phyloP scores from a whole-genome alignment of 2,888 invertebrate species.

The Leptopterna dolabrata region DNA sequence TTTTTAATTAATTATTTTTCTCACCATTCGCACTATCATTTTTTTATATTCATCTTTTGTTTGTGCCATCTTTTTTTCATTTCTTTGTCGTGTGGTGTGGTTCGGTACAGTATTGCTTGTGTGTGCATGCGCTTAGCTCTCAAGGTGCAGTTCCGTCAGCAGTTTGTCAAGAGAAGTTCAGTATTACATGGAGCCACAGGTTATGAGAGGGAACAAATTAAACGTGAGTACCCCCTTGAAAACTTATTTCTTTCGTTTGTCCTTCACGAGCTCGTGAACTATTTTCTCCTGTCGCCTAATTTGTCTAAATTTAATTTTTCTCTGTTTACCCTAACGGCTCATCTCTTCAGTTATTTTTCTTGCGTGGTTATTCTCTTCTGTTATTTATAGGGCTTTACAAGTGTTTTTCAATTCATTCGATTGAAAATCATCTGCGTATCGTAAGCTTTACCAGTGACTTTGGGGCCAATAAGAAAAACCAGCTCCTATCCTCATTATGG shows the following conservation, averaged over 20 bases:
- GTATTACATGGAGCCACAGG: slow-evolving; percentile 69
- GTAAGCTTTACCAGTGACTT: no score
- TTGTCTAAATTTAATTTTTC: background rate
- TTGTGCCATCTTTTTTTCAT: slow-evolving; percentile 20
- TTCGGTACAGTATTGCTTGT: slow-evolving; percentile 58
- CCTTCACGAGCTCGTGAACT: background rate
- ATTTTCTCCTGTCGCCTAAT: background rate
- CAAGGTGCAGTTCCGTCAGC: slow-evolving; percentile 75
- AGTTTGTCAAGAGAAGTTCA: slow-evolving; percentile 74
- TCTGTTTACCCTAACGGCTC: background rate
- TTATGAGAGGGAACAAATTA: slow-evolving; percentile 16
- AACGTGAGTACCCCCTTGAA: slow-evolving; percentile 31
- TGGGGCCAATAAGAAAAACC: no score
- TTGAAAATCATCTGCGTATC: no score
- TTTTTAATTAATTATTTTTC: background rate
- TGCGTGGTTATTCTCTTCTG: background rate
- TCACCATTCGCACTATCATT: background rate
- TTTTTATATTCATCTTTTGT: slow-evolving; percentile 14
- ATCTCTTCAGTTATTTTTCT: no score
- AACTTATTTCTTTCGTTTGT: background rate
- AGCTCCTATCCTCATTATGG: no score
- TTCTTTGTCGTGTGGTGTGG: slow-evolving; percentile 49
- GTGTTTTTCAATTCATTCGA: no score
- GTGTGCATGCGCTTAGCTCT: slow-evolving; percentile 68
- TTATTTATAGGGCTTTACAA: no score